These are phyloP conservation scores for Phylloscopus trochiloides DNA, from an alignment of 2,113 vertebrate genomes.

Conservation along the genomic window DNA sequence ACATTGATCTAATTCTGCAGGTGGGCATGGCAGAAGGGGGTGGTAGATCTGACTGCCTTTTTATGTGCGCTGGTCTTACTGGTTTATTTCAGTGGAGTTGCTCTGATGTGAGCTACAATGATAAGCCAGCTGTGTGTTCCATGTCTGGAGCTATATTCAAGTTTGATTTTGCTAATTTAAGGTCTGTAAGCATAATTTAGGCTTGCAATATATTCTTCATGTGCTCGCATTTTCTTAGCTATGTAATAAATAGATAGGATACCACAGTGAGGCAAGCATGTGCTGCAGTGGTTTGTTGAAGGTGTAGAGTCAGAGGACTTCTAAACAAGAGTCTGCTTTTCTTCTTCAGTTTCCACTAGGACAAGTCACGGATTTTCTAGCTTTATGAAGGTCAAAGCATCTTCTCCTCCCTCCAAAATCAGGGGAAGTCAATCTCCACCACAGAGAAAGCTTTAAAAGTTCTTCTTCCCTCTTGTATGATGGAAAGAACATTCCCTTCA, in stretches of 20 bases:
- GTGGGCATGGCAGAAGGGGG: background rate
- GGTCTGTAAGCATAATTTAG: background rate
- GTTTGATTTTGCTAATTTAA: background rate
- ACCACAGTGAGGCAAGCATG: background rate
- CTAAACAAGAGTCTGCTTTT: background rate
- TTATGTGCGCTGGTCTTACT: background rate
- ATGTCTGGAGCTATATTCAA: background rate
- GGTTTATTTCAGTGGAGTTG: background rate
- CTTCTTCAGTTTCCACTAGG: background rate
- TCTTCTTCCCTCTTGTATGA: background rate
- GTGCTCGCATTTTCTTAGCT: background rate
- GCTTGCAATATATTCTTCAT: background rate
- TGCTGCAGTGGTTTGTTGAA: background rate
- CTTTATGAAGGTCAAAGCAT: background rate
- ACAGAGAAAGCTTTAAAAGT: background rate
- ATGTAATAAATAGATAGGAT: background rate
- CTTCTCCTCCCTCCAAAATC: background rate
- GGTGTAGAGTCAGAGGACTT: background rate
- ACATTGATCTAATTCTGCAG: background rate
- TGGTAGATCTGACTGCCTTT: background rate
- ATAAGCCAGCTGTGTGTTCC: background rate
- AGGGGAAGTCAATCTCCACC: background rate
- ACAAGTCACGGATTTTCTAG: background rate
- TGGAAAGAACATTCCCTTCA: background rate
- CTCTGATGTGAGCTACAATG: rapidly evolving